Conservation (phyloP, 2,888 invertebrate genomes). For the Physocephala rufipes region DNA sequence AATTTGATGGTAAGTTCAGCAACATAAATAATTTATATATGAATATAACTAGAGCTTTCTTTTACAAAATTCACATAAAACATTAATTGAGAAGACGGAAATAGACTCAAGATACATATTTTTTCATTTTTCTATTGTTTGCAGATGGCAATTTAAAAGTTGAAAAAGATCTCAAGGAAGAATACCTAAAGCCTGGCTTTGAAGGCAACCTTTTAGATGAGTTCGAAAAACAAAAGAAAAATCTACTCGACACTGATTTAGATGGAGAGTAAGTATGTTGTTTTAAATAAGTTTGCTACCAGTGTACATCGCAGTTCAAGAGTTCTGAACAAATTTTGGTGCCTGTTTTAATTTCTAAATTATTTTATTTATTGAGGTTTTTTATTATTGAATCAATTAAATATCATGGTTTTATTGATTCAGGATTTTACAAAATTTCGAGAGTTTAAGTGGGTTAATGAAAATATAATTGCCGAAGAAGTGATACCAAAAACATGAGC, state of each 20-base stretch:
- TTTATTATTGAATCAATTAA: too few species aligned
- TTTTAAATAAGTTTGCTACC: not conserved
- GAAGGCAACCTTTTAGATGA: slow-evolving; percentile 60
- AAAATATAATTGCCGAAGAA: too few species aligned
- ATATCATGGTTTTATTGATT: too few species aligned
- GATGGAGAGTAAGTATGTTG: slow-evolving; percentile 69
- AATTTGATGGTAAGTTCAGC: slow-evolving; percentile 56
- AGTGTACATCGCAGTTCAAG: too few species aligned
- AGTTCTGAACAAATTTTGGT: too few species aligned
- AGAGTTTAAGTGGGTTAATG: too few species aligned
- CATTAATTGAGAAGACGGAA: not conserved
- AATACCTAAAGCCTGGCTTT: slow-evolving; percentile 69
- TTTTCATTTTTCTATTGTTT: slow-evolving; percentile 25
- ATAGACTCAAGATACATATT: not conserved
- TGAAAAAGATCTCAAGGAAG: slow-evolving; percentile 66
- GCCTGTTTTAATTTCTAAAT: too few species aligned
- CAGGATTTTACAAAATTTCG: too few species aligned
- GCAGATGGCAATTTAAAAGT: slow-evolving; percentile 52
- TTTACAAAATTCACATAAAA: too few species aligned
- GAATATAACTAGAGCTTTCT: too few species aligned
- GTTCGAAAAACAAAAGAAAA: slow-evolving; percentile 58
- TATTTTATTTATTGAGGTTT: too few species aligned
- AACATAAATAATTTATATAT: not conserved
- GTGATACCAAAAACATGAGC: too few species aligned
- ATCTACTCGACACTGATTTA: slow-evolving; percentile 67